Evolutionary conservation across 2,888 invertebrate genomes (phyloP), one percentile per base, ranked within the genome.

Genomic region (Labia minor): DNA sequence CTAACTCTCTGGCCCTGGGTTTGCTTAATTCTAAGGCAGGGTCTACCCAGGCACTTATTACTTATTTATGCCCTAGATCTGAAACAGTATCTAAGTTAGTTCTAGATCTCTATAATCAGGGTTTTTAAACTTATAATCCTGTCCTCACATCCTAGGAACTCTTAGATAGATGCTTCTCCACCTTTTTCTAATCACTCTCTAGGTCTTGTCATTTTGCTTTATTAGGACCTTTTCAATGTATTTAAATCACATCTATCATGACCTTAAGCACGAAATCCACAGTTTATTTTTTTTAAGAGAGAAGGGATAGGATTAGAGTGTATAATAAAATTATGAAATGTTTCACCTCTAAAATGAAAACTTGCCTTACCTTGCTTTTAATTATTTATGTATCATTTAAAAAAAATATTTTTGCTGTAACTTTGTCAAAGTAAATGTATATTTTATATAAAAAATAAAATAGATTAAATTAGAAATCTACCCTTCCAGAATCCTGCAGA

Each of bases 41-140:
- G 26, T 26, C 26, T 11, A 14, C 49, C 14, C 49, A 49, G 49
- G 49, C 49, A 49, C 49, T 4, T 49, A 49, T 49, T 49, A 49
- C 49, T 49, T 49, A 49, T 49, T 49, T 49, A 49, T 49, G 16
- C 16, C 49, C 49, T 49, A 49, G 49, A 49, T 49, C 49, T 49
- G 49, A 49, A 49, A 49, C 49, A 49, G 49, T 49, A 49, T 49
- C 49, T 49, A 49, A 49, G 49, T 49, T 49, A 49, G 49, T 49
- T n/a, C 49, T 49, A 49, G 49, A 49, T 49, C 49, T 49, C 49
- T 49, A 3, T 49, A 49, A n/a, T 49, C 49, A 49, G 49, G 49
- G 16, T 49, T n/a, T 49, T 4, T 49, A 49, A 33, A 49, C 14
- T n/a, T n/a, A 49, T 16, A 49, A 49, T 49, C 49, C 49, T 49